phyloP scores from a whole-genome alignment of 2,888 invertebrate species.

The Thysanoteuthis rhombus region DNA sequence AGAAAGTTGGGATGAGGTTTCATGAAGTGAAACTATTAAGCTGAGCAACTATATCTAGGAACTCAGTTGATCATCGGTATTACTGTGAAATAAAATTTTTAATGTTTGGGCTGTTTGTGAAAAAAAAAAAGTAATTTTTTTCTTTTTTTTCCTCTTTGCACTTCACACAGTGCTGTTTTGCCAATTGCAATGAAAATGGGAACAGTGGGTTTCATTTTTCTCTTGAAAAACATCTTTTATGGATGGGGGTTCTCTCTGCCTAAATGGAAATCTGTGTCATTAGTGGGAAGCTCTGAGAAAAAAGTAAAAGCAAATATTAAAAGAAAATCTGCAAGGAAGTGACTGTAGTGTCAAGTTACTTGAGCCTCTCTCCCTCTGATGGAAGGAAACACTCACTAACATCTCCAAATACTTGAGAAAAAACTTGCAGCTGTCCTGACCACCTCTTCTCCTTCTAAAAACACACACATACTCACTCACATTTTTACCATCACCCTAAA shows the following conservation, averaged over 20 bases:
- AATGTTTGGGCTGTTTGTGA: too few species aligned
- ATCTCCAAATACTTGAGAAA: neutral
- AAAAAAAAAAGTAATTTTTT: too few species aligned
- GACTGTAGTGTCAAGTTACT: neutral
- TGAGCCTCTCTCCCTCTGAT: neutral
- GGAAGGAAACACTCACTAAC: neutral
- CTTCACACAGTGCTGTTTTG: neutral
- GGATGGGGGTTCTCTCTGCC: neutral
- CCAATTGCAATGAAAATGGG: neutral
- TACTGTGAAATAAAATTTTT: too few species aligned
- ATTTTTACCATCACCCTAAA: too few species aligned
- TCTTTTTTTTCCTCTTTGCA: neutral
- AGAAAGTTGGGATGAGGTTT: too few species aligned
- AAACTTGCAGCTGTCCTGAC: neutral
- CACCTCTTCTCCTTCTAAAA: too few species aligned
- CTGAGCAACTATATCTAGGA: too few species aligned
- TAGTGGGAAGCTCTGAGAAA: neutral
- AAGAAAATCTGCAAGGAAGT: neutral
- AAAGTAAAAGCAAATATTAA: too few species aligned
- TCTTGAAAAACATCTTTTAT: neutral
- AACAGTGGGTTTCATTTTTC: neutral
- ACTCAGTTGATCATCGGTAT: too few species aligned
- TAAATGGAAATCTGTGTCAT: neutral
- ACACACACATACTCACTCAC: too few species aligned
- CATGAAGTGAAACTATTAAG: too few species aligned